phyloP scores from a whole-genome alignment of 2,797 vertebrate genomes.

The Enteromius mattozi region DNA sequence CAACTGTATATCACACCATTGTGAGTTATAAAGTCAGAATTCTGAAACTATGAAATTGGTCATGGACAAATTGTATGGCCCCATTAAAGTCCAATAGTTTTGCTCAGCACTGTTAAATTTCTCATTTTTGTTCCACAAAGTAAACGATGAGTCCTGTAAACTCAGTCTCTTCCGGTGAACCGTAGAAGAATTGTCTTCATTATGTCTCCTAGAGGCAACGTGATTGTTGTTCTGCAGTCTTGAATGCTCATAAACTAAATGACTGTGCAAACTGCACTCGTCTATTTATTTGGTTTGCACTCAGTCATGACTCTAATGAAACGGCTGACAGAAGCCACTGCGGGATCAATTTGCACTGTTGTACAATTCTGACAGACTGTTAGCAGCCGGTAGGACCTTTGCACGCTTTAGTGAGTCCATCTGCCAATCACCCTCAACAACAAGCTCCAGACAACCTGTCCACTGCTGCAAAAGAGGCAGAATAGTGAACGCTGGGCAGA shows the following conservation, averaged over 20 bases:
- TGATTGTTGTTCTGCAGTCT: background rate
- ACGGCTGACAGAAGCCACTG: slow-evolving; percentile 57
- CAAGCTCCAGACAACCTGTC: slow-evolving; percentile 43
- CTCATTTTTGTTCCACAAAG: background rate
- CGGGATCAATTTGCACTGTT: slow-evolving; percentile 71
- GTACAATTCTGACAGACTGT: slow-evolving; percentile 69
- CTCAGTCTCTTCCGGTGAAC: background rate
- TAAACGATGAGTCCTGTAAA: background rate
- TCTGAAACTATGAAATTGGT: background rate
- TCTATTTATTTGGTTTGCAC: background rate
- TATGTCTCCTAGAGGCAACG: background rate
- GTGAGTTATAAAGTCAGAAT: too few species aligned
- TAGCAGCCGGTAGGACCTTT: slow-evolving; percentile 68
- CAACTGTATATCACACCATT: too few species aligned
- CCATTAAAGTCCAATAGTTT: too few species aligned
- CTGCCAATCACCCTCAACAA: slow-evolving; percentile 67
- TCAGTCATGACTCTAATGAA: slow-evolving; percentile 65
- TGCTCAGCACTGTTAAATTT: background rate
- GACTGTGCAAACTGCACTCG: background rate
- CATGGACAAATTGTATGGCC: background rate
- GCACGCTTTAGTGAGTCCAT: slow-evolving; percentile 63
- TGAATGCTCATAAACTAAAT: background rate
- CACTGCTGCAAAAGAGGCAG: slow-evolving; percentile 4
- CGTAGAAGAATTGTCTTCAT: background rate
- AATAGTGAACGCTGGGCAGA: slow-evolving; percentile 4